Percentiles rank a stretch among this genome's conserved stretches.
These are phyloP conservation scores for Capricornis sumatraensis DNA, from an alignment of 2,113 vertebrate species.

Conservation along the genomic window DNA sequence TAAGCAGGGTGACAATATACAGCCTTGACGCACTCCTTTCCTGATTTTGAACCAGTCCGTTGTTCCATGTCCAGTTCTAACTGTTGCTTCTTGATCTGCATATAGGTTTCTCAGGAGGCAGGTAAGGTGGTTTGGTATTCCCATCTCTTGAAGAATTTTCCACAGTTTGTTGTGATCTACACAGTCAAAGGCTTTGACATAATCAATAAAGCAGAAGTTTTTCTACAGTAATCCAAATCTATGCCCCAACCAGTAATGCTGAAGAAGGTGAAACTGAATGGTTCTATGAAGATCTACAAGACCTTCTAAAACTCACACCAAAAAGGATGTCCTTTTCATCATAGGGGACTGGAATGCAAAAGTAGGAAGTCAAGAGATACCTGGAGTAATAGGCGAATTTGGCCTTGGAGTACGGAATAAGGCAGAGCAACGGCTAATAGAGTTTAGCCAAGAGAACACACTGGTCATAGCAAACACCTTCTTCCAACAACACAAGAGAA, in stretches of 20 bases:
- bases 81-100: neutral
- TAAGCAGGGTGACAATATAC: neutral
- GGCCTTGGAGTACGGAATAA: neutral
- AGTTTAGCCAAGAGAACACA: neutral
- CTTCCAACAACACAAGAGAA: neutral
- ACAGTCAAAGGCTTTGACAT: neutral
- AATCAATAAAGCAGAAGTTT: neutral
- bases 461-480: neutral
- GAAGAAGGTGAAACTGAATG: neutral
- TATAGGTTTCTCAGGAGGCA: neutral
- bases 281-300: neutral
- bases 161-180: neutral
- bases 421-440: neutral
- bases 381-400: neutral
- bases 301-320: neutral
- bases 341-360: neutral
- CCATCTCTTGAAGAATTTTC: neutral
- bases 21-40: neutral
- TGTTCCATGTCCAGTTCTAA: neutral
- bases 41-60: neutral
- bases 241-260: neutral
- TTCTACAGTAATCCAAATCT: neutral
- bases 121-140: neutral
- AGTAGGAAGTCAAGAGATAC: neutral
- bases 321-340: neutral